A percentile compares a stretch with the other conserved stretches of the same genome.
These are phyloP conservation scores for Formica exsecta DNA, from an alignment of 1,140 invertebrate species.

Conservation along the genomic window DNA sequence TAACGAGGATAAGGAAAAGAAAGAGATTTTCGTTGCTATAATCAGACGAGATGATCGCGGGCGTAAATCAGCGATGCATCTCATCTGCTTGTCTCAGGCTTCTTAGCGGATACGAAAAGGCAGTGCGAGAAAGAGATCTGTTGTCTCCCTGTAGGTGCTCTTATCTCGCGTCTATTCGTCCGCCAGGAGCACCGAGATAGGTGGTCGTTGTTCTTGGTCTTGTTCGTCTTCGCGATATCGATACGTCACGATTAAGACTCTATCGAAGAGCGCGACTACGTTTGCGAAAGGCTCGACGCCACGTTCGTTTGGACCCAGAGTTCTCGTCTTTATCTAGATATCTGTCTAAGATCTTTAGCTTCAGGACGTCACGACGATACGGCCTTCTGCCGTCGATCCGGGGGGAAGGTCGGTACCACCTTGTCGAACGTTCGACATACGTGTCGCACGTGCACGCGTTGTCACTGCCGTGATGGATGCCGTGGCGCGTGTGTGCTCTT, in stretches of 20 bases:
- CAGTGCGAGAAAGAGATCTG: neutral
- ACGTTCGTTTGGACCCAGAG: conserved; percentile 65
- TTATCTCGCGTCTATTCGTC: neutral
- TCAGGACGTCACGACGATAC: conserved; percentile 18
- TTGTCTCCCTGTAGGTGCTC: conserved; percentile 20
- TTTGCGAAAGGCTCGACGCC: conserved; percentile 34
- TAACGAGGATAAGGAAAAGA: neutral
- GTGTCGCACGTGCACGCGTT: conserved; percentile 51
- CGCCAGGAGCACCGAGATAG: conserved; percentile 21
- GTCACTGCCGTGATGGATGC: neutral
- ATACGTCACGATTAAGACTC: neutral
- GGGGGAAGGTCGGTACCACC: conserved; percentile 43
- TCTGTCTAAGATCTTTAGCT: conserved; percentile 31
- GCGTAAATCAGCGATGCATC: neutral
- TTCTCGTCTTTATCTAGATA: conserved; percentile 64
- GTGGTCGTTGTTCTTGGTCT: conserved; percentile 58
- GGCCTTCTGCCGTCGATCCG: conserved; percentile 23
- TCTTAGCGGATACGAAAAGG: conserved; percentile 55
- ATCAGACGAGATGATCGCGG: conserved; percentile 27
- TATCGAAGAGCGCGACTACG: neutral
- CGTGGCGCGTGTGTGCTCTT: conserved; percentile 11
- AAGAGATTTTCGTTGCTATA: conserved; percentile 67
- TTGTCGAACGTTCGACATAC: conserved; percentile 38
- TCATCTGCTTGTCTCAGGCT: neutral
- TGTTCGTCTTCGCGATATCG: neutral